These are phyloP conservation scores for Vireo altiloquus DNA, from an alignment of 2,113 vertebrate genomes.

Conservation along the genomic window DNA sequence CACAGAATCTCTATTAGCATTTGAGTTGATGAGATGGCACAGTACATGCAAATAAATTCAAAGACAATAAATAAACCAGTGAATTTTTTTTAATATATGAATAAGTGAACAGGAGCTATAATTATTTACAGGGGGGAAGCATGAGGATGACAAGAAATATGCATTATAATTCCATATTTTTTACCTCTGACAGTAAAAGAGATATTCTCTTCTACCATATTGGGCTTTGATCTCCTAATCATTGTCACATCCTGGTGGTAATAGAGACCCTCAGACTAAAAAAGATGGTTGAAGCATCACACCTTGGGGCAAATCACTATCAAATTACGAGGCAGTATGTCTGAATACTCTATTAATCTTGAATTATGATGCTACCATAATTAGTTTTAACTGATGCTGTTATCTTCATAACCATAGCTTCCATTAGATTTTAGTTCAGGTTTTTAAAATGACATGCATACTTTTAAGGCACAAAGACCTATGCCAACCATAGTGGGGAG, in stretches of 20 bases:
- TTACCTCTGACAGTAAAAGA: not conserved
- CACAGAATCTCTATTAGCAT: constrained; percentile 28
- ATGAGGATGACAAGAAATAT: not conserved
- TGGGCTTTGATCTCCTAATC: not conserved
- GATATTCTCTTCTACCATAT: not conserved
- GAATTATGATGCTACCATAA: no score
- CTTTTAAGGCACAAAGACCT: not conserved
- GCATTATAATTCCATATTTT: not conserved
- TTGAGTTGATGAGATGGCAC: not conserved
- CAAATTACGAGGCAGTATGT: not conserved
- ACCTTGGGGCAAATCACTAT: not conserved
- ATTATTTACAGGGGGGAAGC: not conserved
- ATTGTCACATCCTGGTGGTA: not conserved
- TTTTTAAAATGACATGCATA: not conserved
- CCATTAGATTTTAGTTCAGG: not conserved
- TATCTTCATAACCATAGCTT: not conserved
- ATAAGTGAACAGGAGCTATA: constrained; percentile 8
- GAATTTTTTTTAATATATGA: constrained; percentile 24
- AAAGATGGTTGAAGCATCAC: not conserved
- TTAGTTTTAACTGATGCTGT: not conserved
- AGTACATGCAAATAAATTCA: constrained; percentile 31
- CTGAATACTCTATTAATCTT: not conserved
- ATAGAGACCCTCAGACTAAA: not conserved
- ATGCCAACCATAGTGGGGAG: fast-evolving
- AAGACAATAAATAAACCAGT: constrained; percentile 47